These are phyloP conservation scores for Geophilus truncorum DNA, from an alignment of 2,888 invertebrate genomes.

Conservation along the genomic window DNA sequence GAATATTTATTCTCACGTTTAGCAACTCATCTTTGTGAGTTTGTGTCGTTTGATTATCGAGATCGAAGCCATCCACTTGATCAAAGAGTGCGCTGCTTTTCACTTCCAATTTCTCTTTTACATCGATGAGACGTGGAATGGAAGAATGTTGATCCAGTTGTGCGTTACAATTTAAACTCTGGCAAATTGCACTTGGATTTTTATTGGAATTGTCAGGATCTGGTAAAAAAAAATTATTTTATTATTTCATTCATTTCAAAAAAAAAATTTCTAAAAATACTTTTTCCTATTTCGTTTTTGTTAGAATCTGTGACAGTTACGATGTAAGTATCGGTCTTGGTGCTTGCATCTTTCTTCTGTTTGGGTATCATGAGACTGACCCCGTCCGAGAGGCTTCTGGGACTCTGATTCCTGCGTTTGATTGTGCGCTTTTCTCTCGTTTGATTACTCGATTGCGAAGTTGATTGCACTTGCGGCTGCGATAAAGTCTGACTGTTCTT, in stretches of 20 bases:
- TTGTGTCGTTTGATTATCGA: background rate
- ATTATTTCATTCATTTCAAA: too few relatives aligned
- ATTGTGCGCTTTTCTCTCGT: background rate
- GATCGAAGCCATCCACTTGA: background rate
- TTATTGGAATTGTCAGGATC: background rate
- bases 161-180: background rate
- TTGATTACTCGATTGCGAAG: background rate
- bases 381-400: constrained; percentile 25
- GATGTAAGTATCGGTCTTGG: background rate
- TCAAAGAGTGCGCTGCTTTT: background rate
- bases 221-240: background rate
- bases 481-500: background rate
- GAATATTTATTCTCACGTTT: background rate
- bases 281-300: background rate
- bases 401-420: background rate
- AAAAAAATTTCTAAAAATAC: too few relatives aligned
- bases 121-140: background rate
- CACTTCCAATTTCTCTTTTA: background rate
- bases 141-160: background rate
- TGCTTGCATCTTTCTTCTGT: background rate
- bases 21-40: background rate
- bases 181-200: background rate
- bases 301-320: background rate
- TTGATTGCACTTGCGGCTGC: background rate
- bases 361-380: constrained; percentile 28